Base-by-base conservation (phyloP, 1,140 invertebrate species). In the Ceratina japonica region DNA sequence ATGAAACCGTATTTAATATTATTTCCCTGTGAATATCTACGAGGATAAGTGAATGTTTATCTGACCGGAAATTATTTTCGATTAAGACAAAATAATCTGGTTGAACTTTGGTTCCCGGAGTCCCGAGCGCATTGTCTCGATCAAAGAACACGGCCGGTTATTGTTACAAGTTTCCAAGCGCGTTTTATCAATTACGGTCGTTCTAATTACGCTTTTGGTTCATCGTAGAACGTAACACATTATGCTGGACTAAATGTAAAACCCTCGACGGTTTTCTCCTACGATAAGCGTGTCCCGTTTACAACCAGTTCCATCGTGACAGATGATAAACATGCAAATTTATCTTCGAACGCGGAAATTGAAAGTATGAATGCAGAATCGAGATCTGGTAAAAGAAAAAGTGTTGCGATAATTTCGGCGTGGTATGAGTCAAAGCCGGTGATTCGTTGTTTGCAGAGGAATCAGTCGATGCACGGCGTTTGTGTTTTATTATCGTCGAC, bases 101-200 rank as follows among this genome's bases (percentile, higher is more conserved):
- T 44, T 12, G 15, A 58, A 0, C 1, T 70, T 37, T 58, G n/a
- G 2, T 20, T 0, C 13, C 13, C 0, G 27, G 18, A 7, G 18
- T 37, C 37, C 37, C 10, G n/a, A 22, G 5, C 18, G 22, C 3
- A 31, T 44, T 0, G 54, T 70, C 18, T 56, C 24, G n/a, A 70
- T 58, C n/a, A n/a, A 22, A 10, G n/a, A 22, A 70, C 52, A 3
- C 52, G 24, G 3, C 13, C 58, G 22, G 56, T 24, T 8, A 49
- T 61, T 49, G 56, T 72, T 72, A 72, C 56, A 54, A 61, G 69
- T 68, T 72, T 72, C 20, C 37, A 24, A 61, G 16, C 37, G 16
- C 37, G 70, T 61, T 51, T 61, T 62, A 62, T 72, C 70, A 72
- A 72, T 72, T 72, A 13, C 70, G 65, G 70, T 62, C 70, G 70